These are phyloP conservation scores for Trematocara marginatum DNA, from an alignment of 2,113 vertebrate species.

Conservation along the genomic window DNA sequence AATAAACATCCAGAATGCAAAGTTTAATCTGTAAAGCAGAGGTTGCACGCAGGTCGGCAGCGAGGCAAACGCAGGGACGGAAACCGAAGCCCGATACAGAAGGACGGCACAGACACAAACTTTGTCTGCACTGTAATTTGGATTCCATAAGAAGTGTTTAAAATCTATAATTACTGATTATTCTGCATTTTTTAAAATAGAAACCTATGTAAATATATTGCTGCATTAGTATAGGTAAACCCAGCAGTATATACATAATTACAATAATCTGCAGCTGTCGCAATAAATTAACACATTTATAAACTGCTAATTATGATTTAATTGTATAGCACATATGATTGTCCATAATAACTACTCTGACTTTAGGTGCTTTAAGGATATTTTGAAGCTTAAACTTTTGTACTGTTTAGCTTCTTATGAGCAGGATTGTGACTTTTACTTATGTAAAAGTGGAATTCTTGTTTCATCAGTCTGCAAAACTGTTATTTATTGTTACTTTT, in stretches of 20 bases:
- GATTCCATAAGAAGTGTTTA: not conserved
- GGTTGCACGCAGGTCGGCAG: no score
- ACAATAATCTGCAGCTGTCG: not conserved
- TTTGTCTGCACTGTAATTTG: not conserved
- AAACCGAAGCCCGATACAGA: not conserved
- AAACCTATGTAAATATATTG: not conserved
- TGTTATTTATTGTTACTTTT: not conserved
- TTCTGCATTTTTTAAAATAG: not conserved
- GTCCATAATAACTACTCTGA: not conserved
- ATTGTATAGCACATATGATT: not conserved
- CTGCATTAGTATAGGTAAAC: rapidly evolving
- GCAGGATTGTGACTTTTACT: not conserved
- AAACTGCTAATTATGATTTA: not conserved
- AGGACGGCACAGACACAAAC: not conserved
- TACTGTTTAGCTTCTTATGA: not conserved
- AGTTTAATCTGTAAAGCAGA: not conserved
- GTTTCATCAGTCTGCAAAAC: not conserved
- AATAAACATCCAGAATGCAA: not conserved
- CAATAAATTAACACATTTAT: not conserved
- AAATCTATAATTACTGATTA: not conserved
- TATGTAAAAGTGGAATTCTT: not conserved
- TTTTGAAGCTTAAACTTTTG: not conserved
- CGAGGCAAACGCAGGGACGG: no score
- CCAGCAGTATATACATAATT: not conserved
- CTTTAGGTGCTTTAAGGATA: not conserved